phyloP scores from a whole-genome alignment of 2,888 invertebrate genomes.

The Drosophila rubida region DNA sequence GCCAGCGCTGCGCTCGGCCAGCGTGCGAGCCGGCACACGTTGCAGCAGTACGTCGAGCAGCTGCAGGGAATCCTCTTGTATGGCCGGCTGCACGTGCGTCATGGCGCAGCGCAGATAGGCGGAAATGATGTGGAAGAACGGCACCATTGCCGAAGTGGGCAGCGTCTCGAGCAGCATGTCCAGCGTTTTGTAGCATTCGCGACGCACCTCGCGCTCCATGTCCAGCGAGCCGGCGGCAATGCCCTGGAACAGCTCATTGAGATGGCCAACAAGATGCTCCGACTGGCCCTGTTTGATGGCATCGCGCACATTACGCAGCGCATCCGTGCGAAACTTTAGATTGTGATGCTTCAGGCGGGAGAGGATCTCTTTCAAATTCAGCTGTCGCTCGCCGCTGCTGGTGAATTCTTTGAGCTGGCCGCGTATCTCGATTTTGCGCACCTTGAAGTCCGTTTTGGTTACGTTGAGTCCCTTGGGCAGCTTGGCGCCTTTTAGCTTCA shows the following conservation, averaged over 20 bases:
- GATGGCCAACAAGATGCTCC: conserved; percentile 86
- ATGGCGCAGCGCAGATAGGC: conserved; percentile 94
- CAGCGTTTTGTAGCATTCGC: conserved; percentile 85
- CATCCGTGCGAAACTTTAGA: conserved; percentile 82
- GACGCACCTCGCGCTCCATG: conserved; percentile 87
- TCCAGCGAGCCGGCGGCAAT: conserved; percentile 90
- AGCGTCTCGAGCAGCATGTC: conserved; percentile 78
- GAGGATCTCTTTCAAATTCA: conserved; percentile 83
- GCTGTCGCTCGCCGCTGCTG: conserved; percentile 49
- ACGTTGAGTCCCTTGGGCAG: conserved; percentile 95
- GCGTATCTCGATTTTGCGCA: conserved; percentile 93
- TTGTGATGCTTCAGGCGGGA: conserved; percentile 86
- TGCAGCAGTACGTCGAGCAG: conserved; percentile 91
- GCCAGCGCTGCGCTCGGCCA: conserved; percentile 89
- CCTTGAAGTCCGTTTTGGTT: conserved; percentile 95
- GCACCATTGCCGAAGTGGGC: conserved; percentile 81
- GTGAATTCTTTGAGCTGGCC: conserved; percentile 87
- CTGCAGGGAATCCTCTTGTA: conserved; percentile 93
- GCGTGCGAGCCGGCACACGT: conserved; percentile 87
- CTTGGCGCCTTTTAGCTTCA: conserved; percentile 93
- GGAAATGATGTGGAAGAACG: conserved; percentile 91
- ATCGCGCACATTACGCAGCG: conserved; percentile 80
- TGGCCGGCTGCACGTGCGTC: conserved; percentile 92
- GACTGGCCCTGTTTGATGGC: conserved; percentile 84
- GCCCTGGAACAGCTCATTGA: conserved; percentile 88